These are phyloP conservation scores for Protonibea diacanthus DNA, from an alignment of 2,797 vertebrate genomes.

Conservation along the genomic window DNA sequence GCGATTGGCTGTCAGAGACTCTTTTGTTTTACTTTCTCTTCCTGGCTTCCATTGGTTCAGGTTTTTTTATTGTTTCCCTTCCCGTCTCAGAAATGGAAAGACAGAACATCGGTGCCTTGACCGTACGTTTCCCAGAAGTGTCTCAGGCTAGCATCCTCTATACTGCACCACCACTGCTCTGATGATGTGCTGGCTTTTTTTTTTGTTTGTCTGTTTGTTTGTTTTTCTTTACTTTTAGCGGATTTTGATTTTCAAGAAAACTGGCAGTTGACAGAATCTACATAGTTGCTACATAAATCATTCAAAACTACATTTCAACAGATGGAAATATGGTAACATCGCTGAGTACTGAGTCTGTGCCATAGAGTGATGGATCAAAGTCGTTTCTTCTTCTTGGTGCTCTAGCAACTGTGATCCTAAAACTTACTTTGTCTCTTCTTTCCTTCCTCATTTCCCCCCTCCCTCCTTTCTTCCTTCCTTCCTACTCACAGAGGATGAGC, in stretches of 20 bases:
- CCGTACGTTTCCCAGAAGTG: slow-evolving; percentile 7
- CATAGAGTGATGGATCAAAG: slow-evolving; percentile 50
- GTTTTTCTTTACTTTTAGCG: not conserved
- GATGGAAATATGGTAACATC: slow-evolving; percentile 45
- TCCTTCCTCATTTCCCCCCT: not conserved
- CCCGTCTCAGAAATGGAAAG: slow-evolving; percentile 24
- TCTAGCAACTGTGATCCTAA: slow-evolving; percentile 38
- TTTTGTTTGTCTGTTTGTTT: not conserved
- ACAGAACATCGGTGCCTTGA: slow-evolving; percentile 1
- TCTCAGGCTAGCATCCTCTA: slow-evolving; percentile 9
- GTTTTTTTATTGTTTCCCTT: slow-evolving; percentile 37
- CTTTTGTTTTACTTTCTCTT: slow-evolving; percentile 33
- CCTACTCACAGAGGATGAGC: slow-evolving; percentile 89
- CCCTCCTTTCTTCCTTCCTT: not conserved
- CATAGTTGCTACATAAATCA: slow-evolving; percentile 54
- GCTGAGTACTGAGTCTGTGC: slow-evolving; percentile 34
- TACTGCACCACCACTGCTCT: not conserved
- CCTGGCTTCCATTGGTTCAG: not conserved
- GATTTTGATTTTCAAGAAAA: slow-evolving; percentile 17
- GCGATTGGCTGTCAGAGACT: slow-evolving; percentile 1
- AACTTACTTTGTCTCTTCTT: not conserved
- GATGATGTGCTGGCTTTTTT: slow-evolving; percentile 21
- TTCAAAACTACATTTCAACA: slow-evolving; percentile 46
- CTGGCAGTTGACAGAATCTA: slow-evolving; percentile 37
- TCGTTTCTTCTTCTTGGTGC: slow-evolving; percentile 36